phyloP scores from a whole-genome alignment of 2,113 vertebrate genomes.

The Garra rufa region DNA sequence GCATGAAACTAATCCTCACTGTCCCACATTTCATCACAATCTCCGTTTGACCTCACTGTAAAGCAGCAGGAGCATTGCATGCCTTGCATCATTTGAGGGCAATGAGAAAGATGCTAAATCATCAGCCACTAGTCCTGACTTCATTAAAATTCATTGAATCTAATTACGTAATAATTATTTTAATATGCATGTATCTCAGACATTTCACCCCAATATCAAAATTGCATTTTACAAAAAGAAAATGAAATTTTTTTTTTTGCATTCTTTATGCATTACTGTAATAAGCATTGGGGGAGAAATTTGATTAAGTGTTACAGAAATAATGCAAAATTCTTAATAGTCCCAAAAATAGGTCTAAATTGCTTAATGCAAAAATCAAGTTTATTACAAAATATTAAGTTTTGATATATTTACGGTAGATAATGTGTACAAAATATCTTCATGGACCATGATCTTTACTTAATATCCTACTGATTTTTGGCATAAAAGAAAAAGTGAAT shows the following conservation, averaged over 20 bases:
- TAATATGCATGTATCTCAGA: not conserved
- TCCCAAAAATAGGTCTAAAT: too few species aligned
- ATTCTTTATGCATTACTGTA: not conserved
- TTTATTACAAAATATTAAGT: too few species aligned
- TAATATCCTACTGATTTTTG: too few species aligned
- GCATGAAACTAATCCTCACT: slow-evolving; percentile 20
- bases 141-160: not conserved
- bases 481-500: too few species aligned
- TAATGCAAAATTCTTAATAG: not conserved
- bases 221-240: not conserved
- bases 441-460: too few species aligned
- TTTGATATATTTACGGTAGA: too few species aligned
- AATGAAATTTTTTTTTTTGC: not conserved
- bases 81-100: slow-evolving; percentile 19
- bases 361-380: not conserved
- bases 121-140: not conserved
- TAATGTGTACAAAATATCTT: too few species aligned
- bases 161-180: not conserved
- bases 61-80: not conserved
- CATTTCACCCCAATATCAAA: not conserved
- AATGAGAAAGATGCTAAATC: not conserved
- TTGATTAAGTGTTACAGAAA: not conserved
- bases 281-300: not conserved
- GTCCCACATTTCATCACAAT: slow-evolving; percentile 21
- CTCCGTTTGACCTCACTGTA: slow-evolving; percentile 18